Evolutionary conservation across 2,113 vertebrate genomes (phyloP).

Genomic region (Mesembrinibis cayennensis): DNA sequence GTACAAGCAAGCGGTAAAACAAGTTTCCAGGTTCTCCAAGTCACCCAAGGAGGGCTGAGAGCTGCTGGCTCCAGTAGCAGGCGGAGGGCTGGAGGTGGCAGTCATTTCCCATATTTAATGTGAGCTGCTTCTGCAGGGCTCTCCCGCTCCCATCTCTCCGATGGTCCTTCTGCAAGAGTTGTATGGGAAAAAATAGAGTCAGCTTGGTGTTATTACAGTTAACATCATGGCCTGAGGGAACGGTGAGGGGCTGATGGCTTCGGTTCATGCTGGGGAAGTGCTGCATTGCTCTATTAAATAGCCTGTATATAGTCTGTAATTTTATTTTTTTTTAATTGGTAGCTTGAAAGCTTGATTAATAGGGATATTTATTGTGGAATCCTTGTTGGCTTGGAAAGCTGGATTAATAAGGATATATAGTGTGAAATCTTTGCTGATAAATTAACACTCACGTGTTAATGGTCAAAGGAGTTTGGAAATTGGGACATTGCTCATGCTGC

Average conservation of each 20-base stretch:
- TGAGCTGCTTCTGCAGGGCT: background rate
- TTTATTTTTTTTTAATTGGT: background rate
- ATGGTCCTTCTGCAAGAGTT: background rate
- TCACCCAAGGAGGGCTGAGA: background rate
- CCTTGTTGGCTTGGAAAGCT: background rate
- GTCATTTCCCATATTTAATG: conserved; percentile 56
- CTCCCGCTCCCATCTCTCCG: rapidly evolving
- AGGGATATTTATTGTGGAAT: background rate
- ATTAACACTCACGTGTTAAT: rapidly evolving
- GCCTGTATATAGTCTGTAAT: background rate
- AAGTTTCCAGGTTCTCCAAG: conserved; percentile 15
- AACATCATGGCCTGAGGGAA: rapidly evolving
- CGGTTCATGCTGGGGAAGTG: background rate
- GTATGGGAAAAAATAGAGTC: rapidly evolving
- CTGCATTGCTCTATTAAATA: background rate
- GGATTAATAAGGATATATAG: background rate
- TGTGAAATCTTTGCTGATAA: background rate
- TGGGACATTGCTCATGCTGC: rapidly evolving
- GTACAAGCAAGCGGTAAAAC: conserved; percentile 38
- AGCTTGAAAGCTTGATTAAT: background rate
- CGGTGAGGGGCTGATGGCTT: rapidly evolving
- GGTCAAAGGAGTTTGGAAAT: background rate
- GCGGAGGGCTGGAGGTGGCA: conserved; percentile 62
- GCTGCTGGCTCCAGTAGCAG: conserved; percentile 57
- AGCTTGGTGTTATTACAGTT: rapidly evolving